Evolutionary conservation across 1,140 invertebrate species (phyloP).

Genomic region (Atta colombica): DNA sequence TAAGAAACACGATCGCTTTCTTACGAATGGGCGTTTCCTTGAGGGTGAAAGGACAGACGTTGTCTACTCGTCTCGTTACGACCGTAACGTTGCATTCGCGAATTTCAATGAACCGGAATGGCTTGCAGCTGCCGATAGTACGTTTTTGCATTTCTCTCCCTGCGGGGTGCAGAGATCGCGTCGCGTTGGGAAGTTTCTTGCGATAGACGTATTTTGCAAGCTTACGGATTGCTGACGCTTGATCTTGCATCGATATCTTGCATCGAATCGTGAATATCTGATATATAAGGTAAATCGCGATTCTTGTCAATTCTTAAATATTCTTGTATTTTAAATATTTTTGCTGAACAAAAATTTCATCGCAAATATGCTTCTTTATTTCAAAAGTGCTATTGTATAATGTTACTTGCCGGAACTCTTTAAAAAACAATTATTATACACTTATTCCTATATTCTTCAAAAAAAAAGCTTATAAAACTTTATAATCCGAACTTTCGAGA

Average conservation of each 20-base stretch:
- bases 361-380: neutral
- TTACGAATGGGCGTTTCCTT: slow-evolving; percentile 4
- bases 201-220: slow-evolving; percentile 41
- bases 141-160: slow-evolving; percentile 61
- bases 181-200: slow-evolving; percentile 55
- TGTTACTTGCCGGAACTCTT: no score
- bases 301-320: neutral
- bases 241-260: neutral
- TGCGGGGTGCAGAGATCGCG: slow-evolving; percentile 6
- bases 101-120: slow-evolving; percentile 70
- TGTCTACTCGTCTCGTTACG: slow-evolving; percentile 61
- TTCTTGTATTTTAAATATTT: neutral
- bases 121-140: slow-evolving; percentile 61
- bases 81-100: slow-evolving; percentile 26
- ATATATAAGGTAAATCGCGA: neutral
- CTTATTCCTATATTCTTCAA: no score
- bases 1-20: slow-evolving; percentile 29
- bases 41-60: slow-evolving; percentile 46
- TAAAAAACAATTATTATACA: no score
- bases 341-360: no score
- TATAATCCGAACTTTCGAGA: no score
- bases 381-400: neutral
- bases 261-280: neutral
- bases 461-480: no score
- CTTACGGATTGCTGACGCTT: slow-evolving; percentile 45